These are phyloP conservation scores for Anomalospiza imberbis DNA, from an alignment of 2,797 vertebrate species.

Conservation along the genomic window DNA sequence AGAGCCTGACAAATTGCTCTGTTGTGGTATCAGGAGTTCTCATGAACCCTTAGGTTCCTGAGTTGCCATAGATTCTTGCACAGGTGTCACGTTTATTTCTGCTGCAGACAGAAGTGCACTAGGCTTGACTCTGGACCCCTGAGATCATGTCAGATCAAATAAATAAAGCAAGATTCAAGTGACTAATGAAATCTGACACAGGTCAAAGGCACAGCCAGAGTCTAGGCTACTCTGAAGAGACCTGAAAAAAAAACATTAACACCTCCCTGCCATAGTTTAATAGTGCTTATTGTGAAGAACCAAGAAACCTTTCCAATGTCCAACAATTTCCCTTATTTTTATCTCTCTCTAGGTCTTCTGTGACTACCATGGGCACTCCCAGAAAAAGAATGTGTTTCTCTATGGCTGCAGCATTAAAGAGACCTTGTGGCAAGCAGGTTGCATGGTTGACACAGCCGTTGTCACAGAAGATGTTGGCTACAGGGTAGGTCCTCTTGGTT, in stretches of 20 bases:
- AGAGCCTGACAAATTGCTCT: background rate
- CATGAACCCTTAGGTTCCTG: background rate
- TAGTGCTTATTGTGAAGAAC: background rate
- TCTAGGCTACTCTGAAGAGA: background rate
- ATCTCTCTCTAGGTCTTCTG: constrained; percentile 85
- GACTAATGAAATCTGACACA: background rate
- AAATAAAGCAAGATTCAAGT: background rate
- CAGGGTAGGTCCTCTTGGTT: constrained; percentile 72
- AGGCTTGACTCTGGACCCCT: background rate
- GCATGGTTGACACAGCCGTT: constrained; percentile 70
- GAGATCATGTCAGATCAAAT: constrained; percentile 24
- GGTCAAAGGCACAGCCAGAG: background rate
- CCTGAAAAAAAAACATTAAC: background rate
- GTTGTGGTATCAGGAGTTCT: background rate
- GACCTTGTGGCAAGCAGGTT: constrained; percentile 89
- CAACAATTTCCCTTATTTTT: background rate
- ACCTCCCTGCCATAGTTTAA: background rate
- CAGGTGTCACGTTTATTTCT: constrained; percentile 34
- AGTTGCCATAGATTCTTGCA: constrained; percentile 16
- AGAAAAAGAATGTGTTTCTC: constrained; percentile 92
- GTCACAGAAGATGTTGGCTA: constrained; percentile 87
- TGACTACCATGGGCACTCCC: constrained; percentile 93
- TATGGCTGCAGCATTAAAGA: constrained; percentile 94
- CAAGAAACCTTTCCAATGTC: background rate
- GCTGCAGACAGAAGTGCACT: background rate